Evolutionary conservation across 2,113 vertebrate species (phyloP).

Genomic region (Heloderma charlesbogerti): DNA sequence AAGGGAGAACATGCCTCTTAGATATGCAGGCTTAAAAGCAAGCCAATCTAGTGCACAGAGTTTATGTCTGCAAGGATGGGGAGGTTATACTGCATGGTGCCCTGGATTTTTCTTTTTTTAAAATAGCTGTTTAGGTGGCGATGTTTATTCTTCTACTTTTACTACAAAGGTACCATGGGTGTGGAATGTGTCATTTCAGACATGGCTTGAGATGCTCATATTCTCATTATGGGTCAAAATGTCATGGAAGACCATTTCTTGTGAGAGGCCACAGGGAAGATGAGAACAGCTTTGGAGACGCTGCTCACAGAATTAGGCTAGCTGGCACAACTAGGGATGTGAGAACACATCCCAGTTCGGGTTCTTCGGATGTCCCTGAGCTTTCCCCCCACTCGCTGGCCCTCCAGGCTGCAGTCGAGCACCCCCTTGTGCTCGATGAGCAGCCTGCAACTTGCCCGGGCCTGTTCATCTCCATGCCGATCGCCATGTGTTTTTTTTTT

Average conservation of each 20-base stretch:
- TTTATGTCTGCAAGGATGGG: conserved; percentile 45
- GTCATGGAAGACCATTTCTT: conserved; percentile 61
- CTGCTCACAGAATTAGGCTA: conserved; percentile 36
- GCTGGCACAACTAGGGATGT: conserved; percentile 55
- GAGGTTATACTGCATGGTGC: conserved; percentile 50
- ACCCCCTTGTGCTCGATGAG: too few species aligned
- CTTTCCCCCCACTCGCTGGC: too few species aligned
- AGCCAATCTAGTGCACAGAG: conserved; percentile 56
- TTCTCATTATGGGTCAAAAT: conserved; percentile 35
- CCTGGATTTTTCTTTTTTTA: neutral
- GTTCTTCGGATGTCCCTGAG: too few species aligned
- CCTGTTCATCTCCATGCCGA: too few species aligned
- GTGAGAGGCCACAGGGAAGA: conserved; percentile 7
- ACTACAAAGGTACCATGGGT: conserved; percentile 49
- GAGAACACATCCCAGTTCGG: too few species aligned
- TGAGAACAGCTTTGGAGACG: conserved; percentile 45
- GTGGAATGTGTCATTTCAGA: conserved; percentile 19
- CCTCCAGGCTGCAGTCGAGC: too few species aligned
- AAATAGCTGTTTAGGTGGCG: conserved; percentile 4
- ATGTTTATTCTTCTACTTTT: conserved; percentile 46
- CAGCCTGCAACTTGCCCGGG: too few species aligned
- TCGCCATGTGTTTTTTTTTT: too few species aligned
- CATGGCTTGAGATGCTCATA: conserved; percentile 48
- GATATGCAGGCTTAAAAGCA: conserved; percentile 59
- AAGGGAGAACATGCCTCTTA: conserved; percentile 60